These are phyloP conservation scores for Sinella curviseta DNA, from an alignment of 1,140 invertebrate genomes.

Conservation along the genomic window DNA sequence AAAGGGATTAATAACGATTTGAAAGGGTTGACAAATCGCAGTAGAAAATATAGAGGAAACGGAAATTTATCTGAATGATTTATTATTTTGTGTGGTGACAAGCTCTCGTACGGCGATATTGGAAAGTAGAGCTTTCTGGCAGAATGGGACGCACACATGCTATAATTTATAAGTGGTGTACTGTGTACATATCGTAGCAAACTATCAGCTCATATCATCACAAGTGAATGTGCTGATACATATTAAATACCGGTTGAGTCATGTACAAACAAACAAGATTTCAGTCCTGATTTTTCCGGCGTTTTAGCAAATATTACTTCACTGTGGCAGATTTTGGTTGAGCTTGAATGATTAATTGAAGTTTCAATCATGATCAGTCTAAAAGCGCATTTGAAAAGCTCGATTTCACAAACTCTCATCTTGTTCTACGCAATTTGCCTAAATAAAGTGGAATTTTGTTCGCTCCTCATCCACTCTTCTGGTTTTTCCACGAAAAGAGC, in stretches of 20 bases:
- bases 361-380: neutral
- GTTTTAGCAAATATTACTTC: too few species aligned
- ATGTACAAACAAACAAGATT: too few species aligned
- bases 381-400: neutral
- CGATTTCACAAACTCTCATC: too few species aligned
- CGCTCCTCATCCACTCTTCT: too few species aligned
- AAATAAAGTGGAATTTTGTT: too few species aligned
- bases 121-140: neutral
- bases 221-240: neutral
- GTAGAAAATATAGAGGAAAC: neutral
- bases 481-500: neutral
- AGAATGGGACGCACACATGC: neutral
- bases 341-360: neutral
- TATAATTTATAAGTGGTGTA: neutral
- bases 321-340: too few species aligned
- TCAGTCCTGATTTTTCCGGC: too few species aligned
- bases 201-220: neutral
- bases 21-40: neutral
- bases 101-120: neutral
- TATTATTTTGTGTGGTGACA: conserved; percentile 9
- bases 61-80: conserved; percentile 11
- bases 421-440: too few species aligned
- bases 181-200: neutral
- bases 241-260: neutral
- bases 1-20: conserved; percentile 12